Percentiles rank a stretch among this genome's conserved stretches.
Conservation (phyloP, 2,888 invertebrate species). For the Schizaphis graminum region DNA sequence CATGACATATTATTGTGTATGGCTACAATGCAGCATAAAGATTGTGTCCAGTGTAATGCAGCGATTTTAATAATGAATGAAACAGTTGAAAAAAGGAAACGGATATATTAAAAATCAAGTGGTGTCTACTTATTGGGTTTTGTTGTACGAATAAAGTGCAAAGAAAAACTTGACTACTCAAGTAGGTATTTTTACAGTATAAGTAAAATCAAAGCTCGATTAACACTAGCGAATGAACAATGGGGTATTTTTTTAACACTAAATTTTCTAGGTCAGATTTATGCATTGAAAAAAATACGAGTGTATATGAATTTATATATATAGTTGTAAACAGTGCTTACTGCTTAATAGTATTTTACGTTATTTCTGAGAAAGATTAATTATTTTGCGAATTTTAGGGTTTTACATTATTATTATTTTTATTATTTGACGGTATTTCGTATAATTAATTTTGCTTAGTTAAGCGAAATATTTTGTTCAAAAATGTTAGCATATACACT, state of each 20-base stretch:
- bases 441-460: not conserved
- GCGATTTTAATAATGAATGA: not conserved
- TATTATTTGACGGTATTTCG: not conserved
- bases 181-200: not conserved
- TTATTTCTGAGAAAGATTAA: not conserved
- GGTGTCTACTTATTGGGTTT: not conserved
- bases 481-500: not conserved
- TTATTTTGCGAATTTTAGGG: not conserved
- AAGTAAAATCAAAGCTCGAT: not conserved
- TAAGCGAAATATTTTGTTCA: not conserved
- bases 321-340: not conserved
- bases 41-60: not conserved
- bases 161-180: not conserved
- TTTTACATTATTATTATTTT: not conserved
- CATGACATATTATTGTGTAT: not conserved
- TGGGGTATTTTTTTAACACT: not conserved
- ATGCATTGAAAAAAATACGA: not conserved
- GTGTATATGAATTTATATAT: not conserved
- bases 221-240: not conserved
- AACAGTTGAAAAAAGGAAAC: not conserved
- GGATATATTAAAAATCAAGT: not conserved
- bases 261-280: not conserved
- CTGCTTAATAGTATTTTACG: not conserved
- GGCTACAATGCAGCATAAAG: not conserved
- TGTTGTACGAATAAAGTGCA: not conserved